phyloP scores from a whole-genome alignment of 1,140 invertebrate species.

The Triops cancriformis region DNA sequence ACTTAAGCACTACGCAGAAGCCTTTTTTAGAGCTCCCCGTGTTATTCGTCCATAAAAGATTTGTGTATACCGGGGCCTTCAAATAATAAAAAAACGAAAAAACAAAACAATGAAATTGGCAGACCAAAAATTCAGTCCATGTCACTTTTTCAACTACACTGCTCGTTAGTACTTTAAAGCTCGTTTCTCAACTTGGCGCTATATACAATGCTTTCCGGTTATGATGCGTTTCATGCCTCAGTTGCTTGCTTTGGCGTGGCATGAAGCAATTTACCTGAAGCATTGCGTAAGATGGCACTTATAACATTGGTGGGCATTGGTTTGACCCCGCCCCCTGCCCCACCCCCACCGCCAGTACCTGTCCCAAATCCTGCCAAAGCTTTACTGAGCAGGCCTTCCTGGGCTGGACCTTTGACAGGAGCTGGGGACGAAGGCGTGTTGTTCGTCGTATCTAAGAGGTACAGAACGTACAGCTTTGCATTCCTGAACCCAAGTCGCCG shows the following conservation, averaged over 20 bases:
- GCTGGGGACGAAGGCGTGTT: slow-evolving; percentile 19
- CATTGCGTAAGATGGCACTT: not conserved
- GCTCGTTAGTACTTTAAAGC: too few relatives aligned
- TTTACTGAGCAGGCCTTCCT: not conserved
- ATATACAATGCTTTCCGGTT: not conserved
- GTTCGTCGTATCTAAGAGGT: not conserved
- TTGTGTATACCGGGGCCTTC: too few relatives aligned
- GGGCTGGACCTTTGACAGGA: slow-evolving; percentile 22
- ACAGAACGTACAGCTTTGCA: not conserved
- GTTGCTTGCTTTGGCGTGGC: not conserved
- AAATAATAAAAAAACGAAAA: not conserved
- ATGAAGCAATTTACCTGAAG: not conserved
- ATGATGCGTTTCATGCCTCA: not conserved
- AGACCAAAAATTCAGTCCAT: not conserved
- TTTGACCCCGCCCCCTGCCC: not conserved
- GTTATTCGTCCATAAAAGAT: too few relatives aligned
- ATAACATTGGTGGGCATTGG: not conserved
- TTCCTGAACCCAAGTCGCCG: not conserved
- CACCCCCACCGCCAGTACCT: slow-evolving; percentile 2
- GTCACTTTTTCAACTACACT: not conserved
- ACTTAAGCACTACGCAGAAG: too few relatives aligned
- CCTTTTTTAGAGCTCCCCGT: too few relatives aligned
- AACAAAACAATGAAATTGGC: not conserved
- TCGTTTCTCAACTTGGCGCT: too few relatives aligned
- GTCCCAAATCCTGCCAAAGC: slow-evolving; percentile 4